phyloP scores from a whole-genome alignment of 2,113 vertebrate genomes.

The Condylura cristata region DNA sequence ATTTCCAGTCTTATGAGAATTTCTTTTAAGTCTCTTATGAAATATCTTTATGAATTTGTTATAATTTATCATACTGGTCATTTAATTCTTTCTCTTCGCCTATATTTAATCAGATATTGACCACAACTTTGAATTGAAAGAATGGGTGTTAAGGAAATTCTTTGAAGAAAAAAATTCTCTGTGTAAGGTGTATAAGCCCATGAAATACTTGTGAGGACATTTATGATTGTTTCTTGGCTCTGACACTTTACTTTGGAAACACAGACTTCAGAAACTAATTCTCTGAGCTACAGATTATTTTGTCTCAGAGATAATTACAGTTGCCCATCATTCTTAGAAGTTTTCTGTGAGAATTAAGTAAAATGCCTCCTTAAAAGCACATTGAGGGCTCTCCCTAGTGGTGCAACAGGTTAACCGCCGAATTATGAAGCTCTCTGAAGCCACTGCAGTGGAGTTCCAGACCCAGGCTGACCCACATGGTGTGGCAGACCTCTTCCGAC shows the following conservation, averaged over 20 bases:
- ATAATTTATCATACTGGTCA: not conserved
- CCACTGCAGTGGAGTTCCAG: no score
- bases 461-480: no score
- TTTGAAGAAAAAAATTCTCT: not conserved
- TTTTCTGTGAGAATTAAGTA: constrained; percentile 34
- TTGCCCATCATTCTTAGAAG: not conserved
- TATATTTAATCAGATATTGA: not conserved
- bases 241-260: constrained; percentile 17
- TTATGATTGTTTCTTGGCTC: not conserved
- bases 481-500: no score
- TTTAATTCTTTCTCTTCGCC: not conserved
- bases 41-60: constrained; percentile 11
- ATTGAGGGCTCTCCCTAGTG: no score
- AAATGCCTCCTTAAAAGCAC: not conserved
- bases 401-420: no score
- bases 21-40: constrained; percentile 7
- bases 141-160: not conserved
- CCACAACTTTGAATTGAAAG: not conserved
- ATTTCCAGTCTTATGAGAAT: not conserved
- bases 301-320: not conserved
- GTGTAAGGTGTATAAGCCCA: not conserved
- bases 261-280: not conserved
- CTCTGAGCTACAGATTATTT: constrained; percentile 16
- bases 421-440: no score
- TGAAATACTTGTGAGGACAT: not conserved